Conservation (phyloP, 2,797 vertebrate genomes). For the Bovichtus variegatus region DNA sequence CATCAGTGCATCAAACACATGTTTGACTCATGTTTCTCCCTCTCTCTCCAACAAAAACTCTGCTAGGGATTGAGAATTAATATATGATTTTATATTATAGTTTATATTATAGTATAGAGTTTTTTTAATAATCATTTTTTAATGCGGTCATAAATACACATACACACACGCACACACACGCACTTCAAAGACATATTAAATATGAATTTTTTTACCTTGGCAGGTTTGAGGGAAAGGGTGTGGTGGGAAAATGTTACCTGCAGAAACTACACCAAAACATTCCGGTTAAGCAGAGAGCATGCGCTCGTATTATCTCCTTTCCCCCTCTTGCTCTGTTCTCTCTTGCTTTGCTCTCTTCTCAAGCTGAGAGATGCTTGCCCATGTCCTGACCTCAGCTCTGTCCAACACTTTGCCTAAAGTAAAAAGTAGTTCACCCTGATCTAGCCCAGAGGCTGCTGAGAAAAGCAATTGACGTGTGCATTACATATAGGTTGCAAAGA, state of each 20-base stretch:
- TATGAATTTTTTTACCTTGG: no score
- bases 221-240: constrained; percentile 49
- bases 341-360: not conserved
- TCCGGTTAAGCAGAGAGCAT: constrained; percentile 58
- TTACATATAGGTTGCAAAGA: not conserved
- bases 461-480: not conserved
- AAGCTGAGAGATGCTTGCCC: not conserved
- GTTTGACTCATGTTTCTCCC: not conserved
- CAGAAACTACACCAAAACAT: constrained; percentile 51
- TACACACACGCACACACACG: not conserved
- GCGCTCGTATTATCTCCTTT: not conserved
- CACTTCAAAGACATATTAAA: not conserved
- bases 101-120: no score
- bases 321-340: not conserved
- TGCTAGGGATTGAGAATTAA: not conserved
- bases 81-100: no score
- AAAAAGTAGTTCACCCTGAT: not conserved
- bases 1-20: constrained; percentile 1
- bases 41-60: not conserved
- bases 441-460: not conserved
- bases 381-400: not conserved
- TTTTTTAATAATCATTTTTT: no score
- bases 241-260: constrained; percentile 70
- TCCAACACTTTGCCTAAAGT: not conserved
- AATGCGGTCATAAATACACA: not conserved